phyloP scores from a whole-genome alignment of 1,140 invertebrate genomes.

The Brevipalpus yothersi region DNA sequence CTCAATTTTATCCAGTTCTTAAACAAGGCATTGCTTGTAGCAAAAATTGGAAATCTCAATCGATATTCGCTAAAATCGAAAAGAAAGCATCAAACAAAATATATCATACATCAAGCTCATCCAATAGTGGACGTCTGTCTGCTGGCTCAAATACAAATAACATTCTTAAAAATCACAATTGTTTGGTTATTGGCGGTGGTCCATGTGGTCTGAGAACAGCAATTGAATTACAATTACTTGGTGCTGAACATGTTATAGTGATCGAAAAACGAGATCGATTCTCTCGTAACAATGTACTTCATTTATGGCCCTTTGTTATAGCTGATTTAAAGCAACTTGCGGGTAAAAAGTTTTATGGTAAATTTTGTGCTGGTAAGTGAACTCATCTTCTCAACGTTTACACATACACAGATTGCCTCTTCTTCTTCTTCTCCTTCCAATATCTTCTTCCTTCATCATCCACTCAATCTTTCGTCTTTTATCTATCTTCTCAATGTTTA shows the following conservation, averaged over 20 bases:
- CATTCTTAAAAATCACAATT: constrained; percentile 3
- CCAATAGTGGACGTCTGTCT: background rate
- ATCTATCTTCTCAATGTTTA: too few relatives aligned
- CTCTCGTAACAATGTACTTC: constrained; percentile 88
- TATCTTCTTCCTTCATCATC: too few relatives aligned
- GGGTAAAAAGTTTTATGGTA: constrained; percentile 96
- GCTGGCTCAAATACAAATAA: background rate
- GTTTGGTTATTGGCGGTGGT: constrained; percentile 71
- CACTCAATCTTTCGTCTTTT: too few relatives aligned
- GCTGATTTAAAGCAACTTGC: constrained; percentile 76
- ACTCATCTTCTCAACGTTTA: too few relatives aligned
- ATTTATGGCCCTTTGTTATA: constrained; percentile 96
- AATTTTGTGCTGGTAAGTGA: constrained; percentile 75
- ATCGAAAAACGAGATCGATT: constrained; percentile 76
- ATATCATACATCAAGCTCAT: background rate
- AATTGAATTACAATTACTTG: constrained; percentile 85
- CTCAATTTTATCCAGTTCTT: background rate
- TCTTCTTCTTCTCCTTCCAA: too few relatives aligned
- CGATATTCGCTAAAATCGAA: background rate
- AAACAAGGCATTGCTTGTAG: constrained; percentile 1
- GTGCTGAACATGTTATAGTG: constrained; percentile 64
- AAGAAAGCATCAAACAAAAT: background rate
- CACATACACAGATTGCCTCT: too few relatives aligned
- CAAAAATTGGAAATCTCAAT: background rate
- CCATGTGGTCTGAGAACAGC: constrained; percentile 82